Evolutionary conservation across 1,140 invertebrate species (phyloP), one percentile per base, ranked within the genome.

Genomic region (Limonius californicus): DNA sequence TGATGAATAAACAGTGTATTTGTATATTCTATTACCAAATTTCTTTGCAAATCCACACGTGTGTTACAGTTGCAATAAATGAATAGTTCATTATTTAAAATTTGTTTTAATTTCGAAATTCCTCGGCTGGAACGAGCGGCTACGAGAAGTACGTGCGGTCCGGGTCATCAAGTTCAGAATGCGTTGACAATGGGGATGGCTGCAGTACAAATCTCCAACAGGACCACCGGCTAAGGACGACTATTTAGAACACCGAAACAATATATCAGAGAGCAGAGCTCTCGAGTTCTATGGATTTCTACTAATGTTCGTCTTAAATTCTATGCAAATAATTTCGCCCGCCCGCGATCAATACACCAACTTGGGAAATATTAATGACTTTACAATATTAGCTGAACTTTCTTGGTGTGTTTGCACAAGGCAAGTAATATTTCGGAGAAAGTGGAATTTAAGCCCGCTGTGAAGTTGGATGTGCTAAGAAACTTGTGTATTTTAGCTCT

Each of bases 51-150:
- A 71, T 64, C 60, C 65, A 71, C 63, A 72, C 72, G 72, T 76
- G 72, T 76, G 73, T 75, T 72, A 70, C 69, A 66, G 68, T 68
- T 75, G 74, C 74, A 76, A 76, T 76, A 76, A 76, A 73, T 74
- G 70, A 74, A 70, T 75, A 70, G 69, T 75, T 74, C 72, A 74
- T 75, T 74, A 75, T 73, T 74, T 70, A 71, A 62, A 32, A 58
- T 18, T 43, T 57, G 32, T 60, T 73, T 70, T 72, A 50, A 50
- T 11, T n/a, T n/a, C n/a, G n/a, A n/a, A n/a, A n/a, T n/a, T n/a
- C n/a, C n/a, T n/a, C n/a, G n/a, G n/a, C n/a, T n/a, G n/a, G n/a
- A n/a, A n/a, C n/a, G n/a, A n/a, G n/a, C n/a, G n/a, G n/a, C n/a
- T n/a, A n/a, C n/a, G n/a, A n/a, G n/a, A 19, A 15, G 2, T 50